Conservation (phyloP, 2,113 vertebrate species). For the Toxostoma redivivum region DNA sequence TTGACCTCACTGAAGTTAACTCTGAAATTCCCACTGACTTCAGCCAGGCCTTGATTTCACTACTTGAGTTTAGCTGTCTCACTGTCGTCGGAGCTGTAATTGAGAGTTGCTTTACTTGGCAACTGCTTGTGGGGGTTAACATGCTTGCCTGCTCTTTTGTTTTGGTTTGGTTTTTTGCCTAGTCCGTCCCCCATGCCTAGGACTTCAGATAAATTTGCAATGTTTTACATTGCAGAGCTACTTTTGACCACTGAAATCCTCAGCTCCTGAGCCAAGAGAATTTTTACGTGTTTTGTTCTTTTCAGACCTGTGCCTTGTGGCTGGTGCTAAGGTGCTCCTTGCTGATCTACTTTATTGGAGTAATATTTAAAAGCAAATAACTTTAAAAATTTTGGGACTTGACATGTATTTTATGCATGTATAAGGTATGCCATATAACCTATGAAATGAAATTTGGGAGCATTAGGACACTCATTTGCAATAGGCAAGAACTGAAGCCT, state of each 20-base stretch:
- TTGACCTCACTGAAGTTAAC: not conserved
- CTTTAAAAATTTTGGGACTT: not conserved
- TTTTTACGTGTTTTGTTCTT: not conserved
- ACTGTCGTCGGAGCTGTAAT: not conserved
- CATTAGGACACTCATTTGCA: not conserved
- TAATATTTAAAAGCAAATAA: not conserved
- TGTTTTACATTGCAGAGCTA: not conserved
- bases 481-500: not conserved
- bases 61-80: not conserved
- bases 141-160: not conserved
- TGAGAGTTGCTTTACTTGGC: conserved; percentile 47
- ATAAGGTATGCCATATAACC: not conserved
- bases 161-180: not conserved
- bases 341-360: not conserved
- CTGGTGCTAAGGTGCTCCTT: not conserved
- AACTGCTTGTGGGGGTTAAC: not conserved
- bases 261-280: not conserved
- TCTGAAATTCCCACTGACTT: conserved; percentile 16
- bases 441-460: not conserved
- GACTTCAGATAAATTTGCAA: not conserved
- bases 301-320: not conserved
- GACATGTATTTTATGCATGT: not conserved
- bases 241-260: not conserved
- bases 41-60: conserved; percentile 1
- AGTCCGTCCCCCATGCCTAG: not conserved